These are phyloP conservation scores for Teleopsis dalmanni DNA, from an alignment of 1,140 invertebrate genomes.

Conservation along the genomic window DNA sequence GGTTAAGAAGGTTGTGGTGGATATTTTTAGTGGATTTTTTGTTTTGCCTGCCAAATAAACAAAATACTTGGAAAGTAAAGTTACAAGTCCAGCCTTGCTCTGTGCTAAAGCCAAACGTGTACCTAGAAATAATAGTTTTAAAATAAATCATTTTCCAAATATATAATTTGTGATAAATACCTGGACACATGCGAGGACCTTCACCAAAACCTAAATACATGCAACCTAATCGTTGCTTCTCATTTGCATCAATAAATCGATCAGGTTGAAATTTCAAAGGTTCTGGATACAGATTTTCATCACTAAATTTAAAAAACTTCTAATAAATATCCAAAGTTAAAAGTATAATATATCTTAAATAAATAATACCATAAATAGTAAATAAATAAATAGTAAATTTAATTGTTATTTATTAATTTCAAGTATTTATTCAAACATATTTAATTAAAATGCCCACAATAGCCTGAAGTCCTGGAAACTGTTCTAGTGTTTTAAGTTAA, in stretches of 20 bases:
- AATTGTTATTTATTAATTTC: too few species aligned
- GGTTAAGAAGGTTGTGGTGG: constrained; percentile 24
- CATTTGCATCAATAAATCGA: constrained; percentile 49
- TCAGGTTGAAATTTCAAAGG: constrained; percentile 54
- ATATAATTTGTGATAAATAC: constrained; percentile 29
- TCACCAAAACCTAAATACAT: constrained; percentile 63
- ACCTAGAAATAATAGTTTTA: constrained; percentile 47
- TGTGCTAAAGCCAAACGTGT: constrained; percentile 47
- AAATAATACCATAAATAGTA: too few species aligned
- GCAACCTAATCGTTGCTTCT: constrained; percentile 46
- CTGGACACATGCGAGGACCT: constrained; percentile 66
- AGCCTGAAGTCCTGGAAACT: too few species aligned
- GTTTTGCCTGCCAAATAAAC: not conserved
- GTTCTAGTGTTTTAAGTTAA: too few species aligned
- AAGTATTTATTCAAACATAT: too few species aligned
- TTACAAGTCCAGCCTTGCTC: constrained; percentile 45
- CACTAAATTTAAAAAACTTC: constrained; percentile 46
- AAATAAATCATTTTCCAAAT: not conserved
- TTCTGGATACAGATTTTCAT: constrained; percentile 51
- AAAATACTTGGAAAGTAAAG: constrained; percentile 16
- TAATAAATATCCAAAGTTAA: not conserved
- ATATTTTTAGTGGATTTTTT: constrained; percentile 14
- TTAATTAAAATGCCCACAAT: too few species aligned
- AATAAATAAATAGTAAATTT: too few species aligned
- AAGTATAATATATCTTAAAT: not conserved